Conservation (phyloP, 2,888 invertebrate species). For the Stenurella melanura region DNA sequence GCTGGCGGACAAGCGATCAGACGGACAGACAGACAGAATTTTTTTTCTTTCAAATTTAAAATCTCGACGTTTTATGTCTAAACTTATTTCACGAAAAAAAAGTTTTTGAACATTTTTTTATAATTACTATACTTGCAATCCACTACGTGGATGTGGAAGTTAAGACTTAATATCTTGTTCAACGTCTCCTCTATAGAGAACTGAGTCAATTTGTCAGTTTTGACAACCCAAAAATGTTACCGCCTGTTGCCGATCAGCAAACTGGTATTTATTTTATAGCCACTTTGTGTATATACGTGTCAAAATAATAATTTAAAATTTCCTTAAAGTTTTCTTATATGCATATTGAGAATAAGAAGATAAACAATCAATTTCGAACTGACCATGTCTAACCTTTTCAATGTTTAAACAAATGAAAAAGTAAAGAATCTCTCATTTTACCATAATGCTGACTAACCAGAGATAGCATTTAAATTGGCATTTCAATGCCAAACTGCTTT, state of each 20-base stretch:
- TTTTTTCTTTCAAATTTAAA: too few relatives aligned
- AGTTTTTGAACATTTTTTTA: too few relatives aligned
- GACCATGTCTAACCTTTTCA: slow-evolving; percentile 17
- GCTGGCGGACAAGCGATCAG: too few relatives aligned
- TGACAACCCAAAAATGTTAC: too few relatives aligned
- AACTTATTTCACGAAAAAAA: too few relatives aligned
- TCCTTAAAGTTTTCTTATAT: neutral
- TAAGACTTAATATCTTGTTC: too few relatives aligned
- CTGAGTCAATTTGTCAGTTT: too few relatives aligned
- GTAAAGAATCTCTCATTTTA: neutral
- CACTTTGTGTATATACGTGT: neutral
- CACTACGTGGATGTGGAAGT: too few relatives aligned
- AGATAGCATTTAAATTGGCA: slow-evolving; percentile 1
- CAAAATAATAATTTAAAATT: neutral
- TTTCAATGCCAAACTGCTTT: slow-evolving; percentile 23
- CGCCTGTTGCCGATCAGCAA: neutral
- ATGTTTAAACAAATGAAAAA: slow-evolving; percentile 8
- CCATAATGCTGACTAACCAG: slow-evolving; percentile 1
- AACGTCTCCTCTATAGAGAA: too few relatives aligned
- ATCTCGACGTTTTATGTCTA: too few relatives aligned
- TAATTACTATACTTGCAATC: too few relatives aligned
- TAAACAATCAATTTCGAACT: neutral
- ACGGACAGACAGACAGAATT: too few relatives aligned
- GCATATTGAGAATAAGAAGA: neutral
- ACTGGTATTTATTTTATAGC: neutral